Conservation (phyloP, 2,113 vertebrate genomes). For the Gallinago media region DNA sequence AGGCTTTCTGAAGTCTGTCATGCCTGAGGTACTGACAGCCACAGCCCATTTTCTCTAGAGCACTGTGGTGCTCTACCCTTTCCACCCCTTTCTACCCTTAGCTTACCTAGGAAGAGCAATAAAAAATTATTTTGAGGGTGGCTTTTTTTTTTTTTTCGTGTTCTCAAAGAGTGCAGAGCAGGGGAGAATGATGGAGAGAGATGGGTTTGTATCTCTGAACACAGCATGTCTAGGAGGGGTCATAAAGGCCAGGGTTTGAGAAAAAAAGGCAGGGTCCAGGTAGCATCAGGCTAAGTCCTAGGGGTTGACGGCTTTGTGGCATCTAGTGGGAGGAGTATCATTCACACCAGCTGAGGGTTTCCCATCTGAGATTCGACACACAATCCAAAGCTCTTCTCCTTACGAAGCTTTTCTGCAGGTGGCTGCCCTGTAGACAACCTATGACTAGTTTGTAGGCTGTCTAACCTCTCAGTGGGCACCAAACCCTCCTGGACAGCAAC, state of each 20-base stretch:
- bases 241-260: neutral
- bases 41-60: neutral
- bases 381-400: neutral
- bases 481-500: neutral
- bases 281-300: neutral
- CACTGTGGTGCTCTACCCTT: too few species aligned
- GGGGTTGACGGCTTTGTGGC: neutral
- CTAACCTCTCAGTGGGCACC: too few species aligned
- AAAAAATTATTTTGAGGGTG: neutral
- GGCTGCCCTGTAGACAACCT: neutral
- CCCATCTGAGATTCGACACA: neutral
- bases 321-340: neutral
- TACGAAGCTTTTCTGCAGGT: neutral
- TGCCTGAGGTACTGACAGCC: neutral
- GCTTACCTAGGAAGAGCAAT: neutral
- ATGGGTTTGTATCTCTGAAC: neutral
- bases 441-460: neutral
- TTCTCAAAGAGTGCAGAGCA: neutral
- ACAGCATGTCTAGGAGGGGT: rapidly evolving
- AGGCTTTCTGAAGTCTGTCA: neutral
- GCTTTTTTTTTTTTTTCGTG: neutral
- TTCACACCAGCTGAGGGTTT: neutral
- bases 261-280: neutral
- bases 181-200: neutral
- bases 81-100: neutral